A percentile compares a stretch with the other conserved stretches of the same genome.
Evolutionary conservation across 1,140 invertebrate species (phyloP).

Genomic region (Radopholus similis): DNA sequence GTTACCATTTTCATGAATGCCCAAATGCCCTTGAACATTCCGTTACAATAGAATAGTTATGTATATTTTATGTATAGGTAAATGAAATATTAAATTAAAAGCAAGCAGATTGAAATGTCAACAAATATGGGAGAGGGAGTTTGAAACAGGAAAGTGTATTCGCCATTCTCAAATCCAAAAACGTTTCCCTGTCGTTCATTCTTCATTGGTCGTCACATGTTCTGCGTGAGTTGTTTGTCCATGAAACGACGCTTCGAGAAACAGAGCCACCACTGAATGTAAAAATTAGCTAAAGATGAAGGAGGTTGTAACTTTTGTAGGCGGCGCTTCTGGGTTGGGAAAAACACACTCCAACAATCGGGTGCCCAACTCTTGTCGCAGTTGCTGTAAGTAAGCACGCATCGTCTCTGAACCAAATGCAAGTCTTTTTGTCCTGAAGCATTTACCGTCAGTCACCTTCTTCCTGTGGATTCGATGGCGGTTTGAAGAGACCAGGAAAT

Average conservation of each 20-base stretch:
- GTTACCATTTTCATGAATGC: no score
- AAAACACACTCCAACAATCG: slow-evolving; percentile 88
- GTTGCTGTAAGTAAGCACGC: slow-evolving; percentile 85
- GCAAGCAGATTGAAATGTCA: no score
- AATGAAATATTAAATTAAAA: no score
- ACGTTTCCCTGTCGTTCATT: no score
- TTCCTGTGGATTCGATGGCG: slow-evolving; percentile 74
- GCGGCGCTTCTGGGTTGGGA: slow-evolving; percentile 83
- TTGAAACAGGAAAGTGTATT: no score
- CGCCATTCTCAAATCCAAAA: no score
- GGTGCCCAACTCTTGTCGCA: slow-evolving; percentile 86
- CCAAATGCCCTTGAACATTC: no score
- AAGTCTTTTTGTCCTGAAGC: slow-evolving; percentile 13
- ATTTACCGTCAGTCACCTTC: slow-evolving; percentile 66
- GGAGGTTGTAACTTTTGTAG: slow-evolving; percentile 69
- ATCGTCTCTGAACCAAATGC: slow-evolving; percentile 73
- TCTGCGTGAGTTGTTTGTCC: slow-evolving; percentile 80
- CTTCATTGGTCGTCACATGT: slow-evolving; percentile 25
- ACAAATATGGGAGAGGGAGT: no score
- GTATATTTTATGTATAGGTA: no score
- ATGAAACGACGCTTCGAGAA: slow-evolving; percentile 99
- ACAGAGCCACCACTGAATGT: slow-evolving; percentile 87
- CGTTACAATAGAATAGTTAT: no score
- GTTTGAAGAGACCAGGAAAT: slow-evolving; percentile 92
- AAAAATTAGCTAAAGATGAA: slow-evolving; percentile 4